phyloP scores from a whole-genome alignment of 2,113 vertebrate species.

The Haplotaxodon microlepis region DNA sequence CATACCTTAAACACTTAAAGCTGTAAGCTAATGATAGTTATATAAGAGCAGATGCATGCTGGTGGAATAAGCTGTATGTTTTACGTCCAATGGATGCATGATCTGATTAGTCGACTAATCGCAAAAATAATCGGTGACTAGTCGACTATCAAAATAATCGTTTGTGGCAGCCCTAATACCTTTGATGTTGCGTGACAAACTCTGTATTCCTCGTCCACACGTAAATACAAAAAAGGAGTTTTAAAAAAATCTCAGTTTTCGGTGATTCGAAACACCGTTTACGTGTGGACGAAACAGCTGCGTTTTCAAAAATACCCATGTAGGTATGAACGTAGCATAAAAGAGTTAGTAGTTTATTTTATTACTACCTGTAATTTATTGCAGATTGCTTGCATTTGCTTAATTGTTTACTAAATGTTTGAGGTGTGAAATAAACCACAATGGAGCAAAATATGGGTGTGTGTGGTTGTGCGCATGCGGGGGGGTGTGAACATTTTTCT shows the following conservation, averaged over 20 bases:
- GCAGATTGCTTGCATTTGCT: background rate
- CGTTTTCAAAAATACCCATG: background rate
- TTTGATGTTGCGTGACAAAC: background rate
- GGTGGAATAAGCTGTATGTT: too few species aligned
- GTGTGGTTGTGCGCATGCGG: background rate
- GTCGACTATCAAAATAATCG: too few species aligned
- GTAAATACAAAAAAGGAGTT: background rate
- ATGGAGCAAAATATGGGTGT: background rate
- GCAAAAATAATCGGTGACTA: too few species aligned
- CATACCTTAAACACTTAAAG: too few species aligned
- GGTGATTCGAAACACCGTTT: fast-evolving
- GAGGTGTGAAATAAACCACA: background rate
- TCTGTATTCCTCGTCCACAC: background rate
- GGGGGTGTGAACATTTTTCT: background rate
- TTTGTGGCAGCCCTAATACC: background rate
- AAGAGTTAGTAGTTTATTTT: background rate
- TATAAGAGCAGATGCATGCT: too few species aligned
- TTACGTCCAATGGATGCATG: too few species aligned
- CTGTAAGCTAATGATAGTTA: too few species aligned
- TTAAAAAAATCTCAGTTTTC: background rate
- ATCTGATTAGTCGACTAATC: too few species aligned
- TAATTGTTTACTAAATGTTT: background rate
- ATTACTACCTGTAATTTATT: background rate
- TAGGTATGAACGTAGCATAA: background rate
- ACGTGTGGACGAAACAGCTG: background rate